A percentile compares a stretch with the other conserved stretches of the same genome.
Conservation (phyloP, 2,888 invertebrate species). For the Pseudococcus longispinus region DNA sequence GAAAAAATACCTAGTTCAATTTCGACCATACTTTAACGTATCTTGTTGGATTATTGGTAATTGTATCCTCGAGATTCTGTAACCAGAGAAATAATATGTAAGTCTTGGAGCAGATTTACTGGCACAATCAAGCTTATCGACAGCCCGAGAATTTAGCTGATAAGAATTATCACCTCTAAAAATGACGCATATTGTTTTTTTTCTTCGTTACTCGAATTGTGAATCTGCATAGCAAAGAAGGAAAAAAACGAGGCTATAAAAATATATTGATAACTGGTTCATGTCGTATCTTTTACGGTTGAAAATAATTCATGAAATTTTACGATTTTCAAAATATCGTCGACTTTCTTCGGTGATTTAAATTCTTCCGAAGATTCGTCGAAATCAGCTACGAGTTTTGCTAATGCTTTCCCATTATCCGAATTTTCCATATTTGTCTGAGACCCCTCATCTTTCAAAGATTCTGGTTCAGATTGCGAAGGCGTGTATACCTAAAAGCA, state of each 20-base stretch:
- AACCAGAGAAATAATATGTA: too few species aligned
- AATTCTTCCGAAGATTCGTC: background rate
- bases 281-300: background rate
- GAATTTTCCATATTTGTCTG: too few species aligned
- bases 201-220: background rate
- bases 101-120: too few species aligned
- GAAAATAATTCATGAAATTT: background rate
- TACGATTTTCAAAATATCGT: conserved; percentile 8
- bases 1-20: too few species aligned
- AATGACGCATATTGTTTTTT: background rate
- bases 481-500: background rate
- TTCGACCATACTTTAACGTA: background rate
- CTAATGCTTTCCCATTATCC: background rate
- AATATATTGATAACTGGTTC: too few species aligned
- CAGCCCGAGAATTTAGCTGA: too few species aligned
- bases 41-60: background rate
- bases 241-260: background rate
- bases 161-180: background rate
- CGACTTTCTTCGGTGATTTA: background rate
- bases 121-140: too few species aligned
- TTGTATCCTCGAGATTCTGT: background rate
- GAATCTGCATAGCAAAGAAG: background rate
- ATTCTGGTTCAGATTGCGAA: background rate
- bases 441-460: background rate
- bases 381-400: background rate